These are phyloP conservation scores for Antennarius maculatus DNA, from an alignment of 2,797 vertebrate genomes.

Conservation along the genomic window DNA sequence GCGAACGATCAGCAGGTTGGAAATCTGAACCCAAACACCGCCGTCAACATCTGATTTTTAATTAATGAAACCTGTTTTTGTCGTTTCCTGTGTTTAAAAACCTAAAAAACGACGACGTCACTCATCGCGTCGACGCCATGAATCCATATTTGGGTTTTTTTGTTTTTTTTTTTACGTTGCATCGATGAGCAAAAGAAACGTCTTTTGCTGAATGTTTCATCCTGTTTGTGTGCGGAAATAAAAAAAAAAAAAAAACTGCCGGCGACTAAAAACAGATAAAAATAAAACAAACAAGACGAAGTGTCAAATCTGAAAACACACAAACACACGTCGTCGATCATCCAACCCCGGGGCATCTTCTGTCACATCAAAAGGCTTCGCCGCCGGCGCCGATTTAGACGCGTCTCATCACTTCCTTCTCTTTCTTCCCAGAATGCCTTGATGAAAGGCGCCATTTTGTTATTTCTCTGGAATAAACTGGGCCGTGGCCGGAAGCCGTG, in stretches of 20 bases:
- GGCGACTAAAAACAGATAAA: slow-evolving; percentile 41
- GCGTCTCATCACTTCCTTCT: slow-evolving; percentile 60
- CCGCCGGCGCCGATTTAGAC: slow-evolving; percentile 59
- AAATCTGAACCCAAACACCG: too few species aligned
- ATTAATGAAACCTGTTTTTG: too few species aligned
- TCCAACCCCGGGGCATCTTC: slow-evolving; percentile 52
- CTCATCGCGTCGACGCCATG: too few species aligned
- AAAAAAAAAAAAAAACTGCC: slow-evolving; percentile 29
- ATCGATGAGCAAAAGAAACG: neutral
- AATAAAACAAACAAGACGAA: slow-evolving; percentile 43
- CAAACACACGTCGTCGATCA: slow-evolving; percentile 37
- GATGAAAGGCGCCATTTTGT: slow-evolving; percentile 69
- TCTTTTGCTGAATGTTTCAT: slow-evolving; percentile 40
- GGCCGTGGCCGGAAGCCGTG: slow-evolving; percentile 34
- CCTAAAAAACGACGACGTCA: too few species aligned
- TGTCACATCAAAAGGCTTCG: slow-evolving; percentile 57
- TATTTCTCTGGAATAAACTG: slow-evolving; percentile 45
- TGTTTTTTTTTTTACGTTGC: too few species aligned
- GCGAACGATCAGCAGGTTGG: too few species aligned
- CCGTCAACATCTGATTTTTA: too few species aligned
- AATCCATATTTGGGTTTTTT: too few species aligned
- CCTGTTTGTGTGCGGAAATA: slow-evolving; percentile 32
- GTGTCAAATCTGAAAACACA: slow-evolving; percentile 31
- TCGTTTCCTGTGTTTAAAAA: neutral
- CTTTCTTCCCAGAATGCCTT: slow-evolving; percentile 40